Conservation (phyloP, 2,113 vertebrate genomes). For the Microtus oregoni region DNA sequence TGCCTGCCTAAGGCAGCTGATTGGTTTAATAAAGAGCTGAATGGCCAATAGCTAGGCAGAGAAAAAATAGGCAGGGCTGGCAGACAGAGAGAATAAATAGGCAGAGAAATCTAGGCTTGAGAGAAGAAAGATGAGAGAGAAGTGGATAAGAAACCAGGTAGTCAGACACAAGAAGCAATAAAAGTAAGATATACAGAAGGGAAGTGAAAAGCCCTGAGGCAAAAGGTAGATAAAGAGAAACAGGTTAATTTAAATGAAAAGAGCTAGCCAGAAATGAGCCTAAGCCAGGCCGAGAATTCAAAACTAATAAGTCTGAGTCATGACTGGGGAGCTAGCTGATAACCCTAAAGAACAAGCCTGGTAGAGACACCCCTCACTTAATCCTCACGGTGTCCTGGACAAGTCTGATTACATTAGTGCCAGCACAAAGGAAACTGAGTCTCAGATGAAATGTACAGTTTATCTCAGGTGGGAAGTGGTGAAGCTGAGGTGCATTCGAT, state of each 20-base stretch:
- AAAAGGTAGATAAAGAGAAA: not conserved
- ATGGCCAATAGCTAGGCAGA: no score
- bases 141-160: not conserved
- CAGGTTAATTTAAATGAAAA: not conserved
- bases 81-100: not conserved
- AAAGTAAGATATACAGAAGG: not conserved
- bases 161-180: not conserved
- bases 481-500: not conserved
- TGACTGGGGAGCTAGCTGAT: not conserved
- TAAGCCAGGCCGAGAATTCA: not conserved
- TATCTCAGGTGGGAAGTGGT: not conserved
- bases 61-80: no score
- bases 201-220: not conserved
- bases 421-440: not conserved
- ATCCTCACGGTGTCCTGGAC: not conserved
- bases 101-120: not conserved
- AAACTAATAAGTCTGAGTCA: not conserved
- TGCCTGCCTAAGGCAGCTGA: not conserved
- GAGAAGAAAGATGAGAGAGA: not conserved
- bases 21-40: not conserved
- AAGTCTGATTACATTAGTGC: not conserved
- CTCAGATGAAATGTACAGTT: not conserved
- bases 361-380: not conserved
- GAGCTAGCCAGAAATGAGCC: not conserved
- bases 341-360: not conserved